Conservation (phyloP, 2,113 vertebrate species). For the Sclerurus mexicanus region DNA sequence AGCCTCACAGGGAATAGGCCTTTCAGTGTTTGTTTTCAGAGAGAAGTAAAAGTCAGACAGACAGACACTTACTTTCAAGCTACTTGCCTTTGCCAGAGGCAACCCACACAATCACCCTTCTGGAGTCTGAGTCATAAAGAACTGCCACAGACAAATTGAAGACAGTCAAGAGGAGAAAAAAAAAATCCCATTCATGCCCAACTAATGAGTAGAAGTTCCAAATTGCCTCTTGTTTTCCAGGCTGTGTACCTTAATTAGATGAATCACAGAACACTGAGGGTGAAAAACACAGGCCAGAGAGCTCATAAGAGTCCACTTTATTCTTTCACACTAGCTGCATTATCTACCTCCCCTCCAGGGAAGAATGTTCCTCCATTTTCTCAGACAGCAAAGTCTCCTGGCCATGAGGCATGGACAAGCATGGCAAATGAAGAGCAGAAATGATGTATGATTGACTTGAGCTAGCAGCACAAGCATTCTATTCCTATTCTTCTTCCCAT, state of each 20-base stretch:
- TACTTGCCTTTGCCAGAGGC: slow-evolving; percentile 52
- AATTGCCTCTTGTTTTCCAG: slow-evolving; percentile 43
- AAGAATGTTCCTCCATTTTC: not conserved
- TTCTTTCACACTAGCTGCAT: slow-evolving; percentile 30
- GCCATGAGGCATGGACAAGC: not conserved
- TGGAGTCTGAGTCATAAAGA: slow-evolving; percentile 56
- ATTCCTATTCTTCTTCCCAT: not conserved
- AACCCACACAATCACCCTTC: slow-evolving; percentile 58
- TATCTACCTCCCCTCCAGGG: not conserved
- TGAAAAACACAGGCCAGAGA: slow-evolving; percentile 1
- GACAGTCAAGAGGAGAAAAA: slow-evolving; percentile 7
- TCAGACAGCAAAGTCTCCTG: not conserved
- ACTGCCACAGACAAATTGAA: slow-evolving; percentile 9
- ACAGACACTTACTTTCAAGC: slow-evolving; percentile 58
- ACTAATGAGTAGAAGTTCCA: slow-evolving; percentile 35
- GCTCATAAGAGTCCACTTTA: slow-evolving; percentile 26
- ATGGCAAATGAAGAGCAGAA: not conserved
- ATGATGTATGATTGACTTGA: not conserved
- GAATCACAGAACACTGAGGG: slow-evolving; percentile 31
- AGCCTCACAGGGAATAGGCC: slow-evolving; percentile 13
- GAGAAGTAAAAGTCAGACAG: slow-evolving; percentile 41
- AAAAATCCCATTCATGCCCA: slow-evolving; percentile 19
- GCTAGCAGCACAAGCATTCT: not conserved
- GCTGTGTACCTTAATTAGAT: slow-evolving; percentile 56
- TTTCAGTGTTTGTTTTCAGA: slow-evolving; percentile 55